Evolutionary conservation across 2,113 vertebrate genomes (phyloP), one percentile per base, ranked within the genome.

Genomic region (Neolamprologus toae): DNA sequence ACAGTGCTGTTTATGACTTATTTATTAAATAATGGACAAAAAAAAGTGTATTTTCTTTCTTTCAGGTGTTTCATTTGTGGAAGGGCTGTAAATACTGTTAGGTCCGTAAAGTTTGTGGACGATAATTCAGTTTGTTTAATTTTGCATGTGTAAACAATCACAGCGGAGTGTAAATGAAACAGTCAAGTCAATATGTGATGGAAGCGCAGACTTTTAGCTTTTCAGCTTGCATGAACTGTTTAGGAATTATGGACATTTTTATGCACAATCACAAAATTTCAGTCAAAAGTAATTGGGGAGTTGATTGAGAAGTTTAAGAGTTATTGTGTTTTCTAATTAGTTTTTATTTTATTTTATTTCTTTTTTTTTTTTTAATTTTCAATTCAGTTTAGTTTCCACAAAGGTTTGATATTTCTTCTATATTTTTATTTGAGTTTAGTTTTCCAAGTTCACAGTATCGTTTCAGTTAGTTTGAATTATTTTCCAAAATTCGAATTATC

Each of bases 21-120:
- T 99, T 99, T 99, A 99, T 99, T 99, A 98, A 95, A 98, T 94
- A 96, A 94, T 95, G 66, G 93, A 92, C 93, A 91, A 96, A 95
- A 90, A 90, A 96, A 97, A 51, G 42, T 26, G 49, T 51, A 2
- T 63, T 17, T 14, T 80, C 19, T 61, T 31, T 54, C n/a, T 47
- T 76, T 47, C 40, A 28, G 40, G 68, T 76, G 40, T 47, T 47
- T 76, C 40, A 28, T 9, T 17, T 47, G 68, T 47, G 21, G 42
- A 26, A 17, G 14, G 1, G 5, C 40, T 76, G 23, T 28, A 47
- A 76, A 76, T 28, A 8, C 21, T 3, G 40, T 19, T 28, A 3
- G 40, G 14, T 26, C 0, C 0, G 1, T 26, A 28, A 37, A 10
- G 9, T 73, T 47, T 47, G 14, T 73, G 68, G 68, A 47, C 2